These are phyloP conservation scores for Drosophila nr. perissopoda DNA, from an alignment of 2,888 invertebrate species.

Conservation along the genomic window DNA sequence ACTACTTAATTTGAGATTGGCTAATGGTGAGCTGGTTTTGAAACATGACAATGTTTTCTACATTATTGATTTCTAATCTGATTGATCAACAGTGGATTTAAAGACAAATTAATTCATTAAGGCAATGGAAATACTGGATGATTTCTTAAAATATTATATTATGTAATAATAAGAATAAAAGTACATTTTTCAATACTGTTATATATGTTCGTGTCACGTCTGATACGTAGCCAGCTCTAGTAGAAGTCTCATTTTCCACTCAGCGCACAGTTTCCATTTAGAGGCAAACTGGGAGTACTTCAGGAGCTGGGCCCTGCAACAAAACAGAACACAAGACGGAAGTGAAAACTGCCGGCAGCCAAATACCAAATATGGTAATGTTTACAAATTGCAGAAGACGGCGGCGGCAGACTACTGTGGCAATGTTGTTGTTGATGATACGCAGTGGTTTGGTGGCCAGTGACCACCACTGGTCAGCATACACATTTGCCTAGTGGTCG, in stretches of 20 bases:
- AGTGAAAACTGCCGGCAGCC: constrained; percentile 49
- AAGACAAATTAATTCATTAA: not conserved
- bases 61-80: not conserved
- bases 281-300: constrained; percentile 9
- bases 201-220: not conserved
- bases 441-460: constrained; percentile 37
- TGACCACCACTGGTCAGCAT: constrained; percentile 55
- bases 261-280: constrained; percentile 22
- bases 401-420: constrained; percentile 16
- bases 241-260: constrained; percentile 19
- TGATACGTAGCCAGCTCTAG: not conserved
- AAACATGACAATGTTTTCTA: not conserved
- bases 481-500: constrained; percentile 61
- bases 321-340: constrained; percentile 47
- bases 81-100: not conserved
- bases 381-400: constrained; percentile 82
- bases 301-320: constrained; percentile 26
- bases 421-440: constrained; percentile 31
- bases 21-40: not conserved
- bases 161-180: not conserved
- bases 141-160: not conserved
- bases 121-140: not conserved
- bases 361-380: constrained; percentile 82
- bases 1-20: not conserved
- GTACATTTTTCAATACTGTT: not conserved